A percentile compares a stretch with the other conserved stretches of the same genome.
Conservation (phyloP, 2,888 invertebrate genomes). For the Caradrina kadenii region DNA sequence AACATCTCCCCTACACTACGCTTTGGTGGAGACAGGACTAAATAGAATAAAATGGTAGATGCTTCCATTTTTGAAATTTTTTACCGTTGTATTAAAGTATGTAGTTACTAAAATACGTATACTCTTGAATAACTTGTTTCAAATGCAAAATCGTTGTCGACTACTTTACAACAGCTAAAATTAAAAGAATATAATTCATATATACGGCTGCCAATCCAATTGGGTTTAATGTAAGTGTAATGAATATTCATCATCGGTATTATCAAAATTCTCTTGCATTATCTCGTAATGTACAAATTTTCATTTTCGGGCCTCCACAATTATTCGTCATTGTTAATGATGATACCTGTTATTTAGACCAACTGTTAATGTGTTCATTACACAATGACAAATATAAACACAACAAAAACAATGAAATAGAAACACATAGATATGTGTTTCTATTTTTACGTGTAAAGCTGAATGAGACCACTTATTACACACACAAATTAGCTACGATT, state of each 20-base stretch:
- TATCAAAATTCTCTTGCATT: constrained; percentile 46
- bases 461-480: neutral
- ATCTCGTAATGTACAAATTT: constrained; percentile 30
- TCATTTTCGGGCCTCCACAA: neutral
- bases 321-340: neutral
- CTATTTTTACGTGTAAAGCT: neutral
- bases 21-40: too few species aligned
- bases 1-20: too few species aligned
- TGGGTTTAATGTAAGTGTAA: constrained; percentile 39
- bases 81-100: neutral
- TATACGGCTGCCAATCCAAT: constrained; percentile 14
- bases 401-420: too few species aligned
- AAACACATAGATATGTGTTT: too few species aligned
- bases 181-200: constrained; percentile 17
- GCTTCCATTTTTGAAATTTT: neutral
- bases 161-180: neutral
- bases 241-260: constrained; percentile 59
- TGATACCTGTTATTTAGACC: neutral
- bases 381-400: too few species aligned
- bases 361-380: neutral
- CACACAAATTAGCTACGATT: neutral
- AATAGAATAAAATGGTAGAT: too few species aligned
- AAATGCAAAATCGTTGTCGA: neutral
- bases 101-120: too few species aligned
- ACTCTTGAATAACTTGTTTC: neutral